Evolutionary conservation across 2,113 vertebrate genomes (phyloP).

Genomic region (Maylandia zebra): DNA sequence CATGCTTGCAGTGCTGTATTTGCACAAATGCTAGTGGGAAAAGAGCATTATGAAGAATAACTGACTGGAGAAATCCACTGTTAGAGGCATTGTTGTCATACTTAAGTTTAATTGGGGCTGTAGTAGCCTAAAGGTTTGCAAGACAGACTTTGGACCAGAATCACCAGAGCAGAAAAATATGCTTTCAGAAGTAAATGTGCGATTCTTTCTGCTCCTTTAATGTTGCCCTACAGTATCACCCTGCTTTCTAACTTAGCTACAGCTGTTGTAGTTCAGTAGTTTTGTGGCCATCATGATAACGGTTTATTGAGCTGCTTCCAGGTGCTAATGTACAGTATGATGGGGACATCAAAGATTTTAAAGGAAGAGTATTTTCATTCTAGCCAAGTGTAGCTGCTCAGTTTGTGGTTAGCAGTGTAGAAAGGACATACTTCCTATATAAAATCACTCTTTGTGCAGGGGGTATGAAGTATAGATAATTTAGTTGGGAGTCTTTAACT

Average conservation of each 20-base stretch:
- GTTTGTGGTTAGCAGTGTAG: neutral
- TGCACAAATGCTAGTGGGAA: slow-evolving; percentile 8
- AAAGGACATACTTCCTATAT: neutral
- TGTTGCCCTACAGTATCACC: neutral
- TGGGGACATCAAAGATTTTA: neutral
- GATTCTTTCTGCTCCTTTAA: neutral
- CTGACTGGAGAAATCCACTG: neutral
- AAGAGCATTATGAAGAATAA: slow-evolving; percentile 23
- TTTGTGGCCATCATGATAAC: neutral
- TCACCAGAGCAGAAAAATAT: neutral
- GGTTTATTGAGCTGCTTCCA: neutral
- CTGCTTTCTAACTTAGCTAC: neutral
- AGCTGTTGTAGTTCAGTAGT: neutral
- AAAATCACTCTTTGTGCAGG: neutral
- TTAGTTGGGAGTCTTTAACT: neutral
- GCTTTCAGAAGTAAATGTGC: neutral
- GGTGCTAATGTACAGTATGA: neutral
- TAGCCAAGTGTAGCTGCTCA: neutral
- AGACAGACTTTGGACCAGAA: neutral
- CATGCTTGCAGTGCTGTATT: slow-evolving; percentile 39
- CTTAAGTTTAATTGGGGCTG: slow-evolving; percentile 27
- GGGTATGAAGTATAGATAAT: neutral
- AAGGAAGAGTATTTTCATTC: neutral
- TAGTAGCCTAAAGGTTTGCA: slow-evolving; percentile 7
- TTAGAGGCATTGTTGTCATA: slow-evolving; percentile 6